Conservation (phyloP, 2,797 vertebrate genomes). For the Thunnus albacares region DNA sequence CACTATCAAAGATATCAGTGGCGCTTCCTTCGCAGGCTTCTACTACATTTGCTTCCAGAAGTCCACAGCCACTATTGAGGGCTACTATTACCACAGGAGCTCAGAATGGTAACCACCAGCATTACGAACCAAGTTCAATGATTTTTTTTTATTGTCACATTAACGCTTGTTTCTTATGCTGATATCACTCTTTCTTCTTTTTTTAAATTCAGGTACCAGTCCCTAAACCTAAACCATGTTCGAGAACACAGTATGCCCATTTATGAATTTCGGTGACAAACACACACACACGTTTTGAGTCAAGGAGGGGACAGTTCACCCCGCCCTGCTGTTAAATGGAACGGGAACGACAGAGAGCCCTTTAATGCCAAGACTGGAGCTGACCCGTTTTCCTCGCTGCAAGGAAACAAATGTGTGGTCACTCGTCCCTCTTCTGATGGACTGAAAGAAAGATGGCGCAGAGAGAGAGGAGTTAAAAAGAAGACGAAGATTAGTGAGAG, state of each 20-base stretch:
- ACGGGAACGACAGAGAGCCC: slow-evolving; percentile 35
- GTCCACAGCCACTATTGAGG: slow-evolving; percentile 97
- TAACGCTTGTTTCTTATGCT: background rate
- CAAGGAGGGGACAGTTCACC: slow-evolving; percentile 52
- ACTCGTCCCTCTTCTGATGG: slow-evolving; percentile 30
- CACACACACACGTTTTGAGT: slow-evolving; percentile 42
- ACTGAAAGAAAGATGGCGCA: slow-evolving; percentile 32
- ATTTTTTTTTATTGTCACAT: background rate
- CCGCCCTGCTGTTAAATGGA: slow-evolving; percentile 46
- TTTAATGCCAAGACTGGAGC: slow-evolving; percentile 55
- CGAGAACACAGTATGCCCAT: slow-evolving; percentile 95
- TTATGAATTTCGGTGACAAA: slow-evolving; percentile 97
- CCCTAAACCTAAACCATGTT: slow-evolving; percentile 95
- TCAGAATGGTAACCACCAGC: slow-evolving; percentile 92
- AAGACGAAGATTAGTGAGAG: slow-evolving; percentile 23
- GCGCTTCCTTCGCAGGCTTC: slow-evolving; percentile 98
- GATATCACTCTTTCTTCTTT: background rate
- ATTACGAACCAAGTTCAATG: background rate
- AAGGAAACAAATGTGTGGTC: slow-evolving; percentile 36
- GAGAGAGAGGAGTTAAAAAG: slow-evolving; percentile 21
- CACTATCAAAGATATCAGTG: slow-evolving; percentile 99
- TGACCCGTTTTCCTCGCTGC: slow-evolving; percentile 46
- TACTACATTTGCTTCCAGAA: slow-evolving; percentile 99
- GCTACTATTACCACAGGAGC: slow-evolving; percentile 97
- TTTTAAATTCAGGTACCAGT: slow-evolving; percentile 92